Base-by-base conservation (phyloP, 2,113 vertebrate genomes). In the Peromyscus polionotus region DNA sequence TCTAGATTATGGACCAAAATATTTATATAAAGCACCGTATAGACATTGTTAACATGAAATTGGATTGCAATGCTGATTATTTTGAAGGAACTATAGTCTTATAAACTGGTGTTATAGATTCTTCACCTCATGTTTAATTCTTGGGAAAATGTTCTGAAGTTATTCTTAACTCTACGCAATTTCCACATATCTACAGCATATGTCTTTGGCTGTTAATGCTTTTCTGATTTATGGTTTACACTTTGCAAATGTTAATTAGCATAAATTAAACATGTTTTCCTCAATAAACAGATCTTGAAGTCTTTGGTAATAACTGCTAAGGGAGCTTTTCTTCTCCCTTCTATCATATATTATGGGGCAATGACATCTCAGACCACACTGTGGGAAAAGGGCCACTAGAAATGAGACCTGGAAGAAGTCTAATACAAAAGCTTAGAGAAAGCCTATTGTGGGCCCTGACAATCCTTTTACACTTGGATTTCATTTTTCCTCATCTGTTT, bases 171-270 rank as follows among this genome's bases (percentile, higher is more conserved):
- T 36, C 4, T 72, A 72, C 51, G 65, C 3, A 67, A 39, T 20
- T 8, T 91, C 39, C 59, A 86, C 6, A 57, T 11, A 68, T 54
- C 75, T 79, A 65, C 17, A 89, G 22, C n/a, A 90, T 51, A 91
- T 39, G 67, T n/a, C 24, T 81, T 81, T 95, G 72, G 72, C 39
- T 93, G 42, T 24, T 79, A 85, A 95, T 72, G 14, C 9, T 93
- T 90, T 67, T 72, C 51, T 91, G 33, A 95, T 59, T 87, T 83
- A 86, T 93, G 73, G 22, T 65, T 88, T 79, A 88, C 59, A 72
- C 68, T 88, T 77, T 94, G 79, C 75, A 95, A 86, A 11, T 73
- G n/a, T 85, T 91, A 97, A 97, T 97, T 95, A 95, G 59, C 51
- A 63, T 94, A 84, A 90, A 72, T 90, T 90, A 96, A 94, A 5